phyloP scores from a whole-genome alignment of 2,888 invertebrate genomes.

The Neria commutata region DNA sequence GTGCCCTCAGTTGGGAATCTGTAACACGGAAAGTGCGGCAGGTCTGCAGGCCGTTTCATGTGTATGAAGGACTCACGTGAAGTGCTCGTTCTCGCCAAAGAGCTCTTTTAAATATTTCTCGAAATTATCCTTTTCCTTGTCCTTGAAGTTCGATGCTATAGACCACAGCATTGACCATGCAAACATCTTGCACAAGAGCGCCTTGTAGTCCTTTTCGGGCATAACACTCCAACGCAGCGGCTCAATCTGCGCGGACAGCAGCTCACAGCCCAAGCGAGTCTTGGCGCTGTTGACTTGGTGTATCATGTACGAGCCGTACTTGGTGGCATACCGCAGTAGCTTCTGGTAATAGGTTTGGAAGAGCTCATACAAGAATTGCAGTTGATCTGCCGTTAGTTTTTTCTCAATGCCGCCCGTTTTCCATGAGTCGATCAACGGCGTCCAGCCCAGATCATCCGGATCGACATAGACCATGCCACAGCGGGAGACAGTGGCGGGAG shows the following conservation, averaged over 20 bases:
- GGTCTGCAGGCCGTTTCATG: neutral
- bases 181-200: conserved; percentile 77
- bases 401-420: conserved; percentile 64
- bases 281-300: conserved; percentile 86
- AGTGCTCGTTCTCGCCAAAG: conserved; percentile 59
- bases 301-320: conserved; percentile 75
- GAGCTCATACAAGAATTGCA: conserved; percentile 70
- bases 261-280: conserved; percentile 74
- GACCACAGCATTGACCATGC: conserved; percentile 85
- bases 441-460: conserved; percentile 80
- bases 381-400: conserved; percentile 64
- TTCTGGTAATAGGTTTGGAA: conserved; percentile 71
- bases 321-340: conserved; percentile 72
- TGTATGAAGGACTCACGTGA: conserved; percentile 37
- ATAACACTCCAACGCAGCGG: conserved; percentile 65
- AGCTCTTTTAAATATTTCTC: conserved; percentile 73
- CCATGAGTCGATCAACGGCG: conserved; percentile 83
- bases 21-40: conserved; percentile 3
- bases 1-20: conserved; percentile 72
- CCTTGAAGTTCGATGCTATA: conserved; percentile 82
- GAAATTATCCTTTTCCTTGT: conserved; percentile 71
- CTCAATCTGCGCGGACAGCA: conserved; percentile 73
- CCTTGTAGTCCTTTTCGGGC: conserved; percentile 66
- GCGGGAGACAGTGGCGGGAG: conserved; percentile 85
- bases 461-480: conserved; percentile 93